phyloP scores from a whole-genome alignment of 2,113 vertebrate species.

The Psilopsiagon aymara region DNA sequence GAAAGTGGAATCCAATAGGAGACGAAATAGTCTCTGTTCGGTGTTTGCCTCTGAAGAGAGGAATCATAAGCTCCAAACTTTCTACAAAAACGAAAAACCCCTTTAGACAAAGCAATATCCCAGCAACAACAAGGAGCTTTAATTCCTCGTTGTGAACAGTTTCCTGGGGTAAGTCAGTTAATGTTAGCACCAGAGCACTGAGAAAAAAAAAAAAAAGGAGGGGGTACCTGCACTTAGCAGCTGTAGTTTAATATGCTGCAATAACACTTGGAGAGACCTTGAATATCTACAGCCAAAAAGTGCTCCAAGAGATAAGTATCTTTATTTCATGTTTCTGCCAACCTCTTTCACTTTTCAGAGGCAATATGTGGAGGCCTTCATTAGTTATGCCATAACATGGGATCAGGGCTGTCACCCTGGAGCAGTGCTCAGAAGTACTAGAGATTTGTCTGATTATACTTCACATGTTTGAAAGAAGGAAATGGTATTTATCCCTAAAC shows the following conservation, averaged over 20 bases:
- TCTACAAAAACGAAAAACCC: neutral
- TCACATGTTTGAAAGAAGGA: conserved; percentile 61
- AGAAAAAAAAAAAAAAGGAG: neutral
- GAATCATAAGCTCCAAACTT: neutral
- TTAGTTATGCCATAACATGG: neutral
- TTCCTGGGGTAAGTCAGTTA: neutral
- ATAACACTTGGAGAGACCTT: neutral
- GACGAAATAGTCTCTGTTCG: neutral
- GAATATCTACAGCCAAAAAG: conserved; percentile 5
- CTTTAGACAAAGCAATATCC: neutral
- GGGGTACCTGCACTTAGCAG: neutral
- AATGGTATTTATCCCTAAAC: conserved; percentile 57
- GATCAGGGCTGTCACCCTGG: neutral
- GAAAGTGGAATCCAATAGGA: neutral
- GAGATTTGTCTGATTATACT: conserved; percentile 59
- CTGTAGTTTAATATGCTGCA: neutral
- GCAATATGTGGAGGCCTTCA: neutral
- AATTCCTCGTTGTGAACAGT: neutral
- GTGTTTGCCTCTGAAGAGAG: neutral
- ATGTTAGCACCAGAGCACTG: neutral
- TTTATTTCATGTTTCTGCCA: conserved; percentile 44
- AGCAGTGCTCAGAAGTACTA: conserved; percentile 45
- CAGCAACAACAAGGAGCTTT: neutral
- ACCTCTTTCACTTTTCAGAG: neutral
- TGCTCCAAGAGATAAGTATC: conserved; percentile 15